These are phyloP conservation scores for Graphium colonna DNA, from an alignment of 2,888 invertebrate genomes.

Conservation along the genomic window DNA sequence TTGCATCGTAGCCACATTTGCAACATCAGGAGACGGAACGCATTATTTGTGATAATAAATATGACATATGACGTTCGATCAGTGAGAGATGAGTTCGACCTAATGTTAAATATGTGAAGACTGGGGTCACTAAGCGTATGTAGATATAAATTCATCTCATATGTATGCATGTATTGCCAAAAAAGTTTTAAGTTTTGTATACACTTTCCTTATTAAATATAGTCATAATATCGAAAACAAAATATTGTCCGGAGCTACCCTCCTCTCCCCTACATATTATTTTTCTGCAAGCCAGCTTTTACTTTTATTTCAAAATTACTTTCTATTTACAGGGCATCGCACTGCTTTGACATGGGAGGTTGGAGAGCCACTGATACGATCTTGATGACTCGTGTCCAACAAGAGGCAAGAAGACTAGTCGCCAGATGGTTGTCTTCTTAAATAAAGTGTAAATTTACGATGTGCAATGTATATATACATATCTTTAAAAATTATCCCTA, in stretches of 20 bases:
- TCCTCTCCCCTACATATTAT: too few relatives aligned
- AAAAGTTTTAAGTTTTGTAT: too few relatives aligned
- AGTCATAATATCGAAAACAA: too few relatives aligned
- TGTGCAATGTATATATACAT: conserved; percentile 5
- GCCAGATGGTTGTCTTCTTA: conserved; percentile 50
- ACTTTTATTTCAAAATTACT: neutral
- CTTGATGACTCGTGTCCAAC: conserved; percentile 57
- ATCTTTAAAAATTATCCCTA: neutral
- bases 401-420: conserved; percentile 52
- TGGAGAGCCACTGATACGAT: conserved; percentile 61
- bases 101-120: too few relatives aligned
- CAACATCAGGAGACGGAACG: neutral
- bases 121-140: too few relatives aligned
- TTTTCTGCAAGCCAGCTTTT: too few relatives aligned
- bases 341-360: conserved; percentile 66
- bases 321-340: conserved; percentile 64
- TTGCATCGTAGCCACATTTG: neutral
- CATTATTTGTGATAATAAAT: conserved; percentile 2
- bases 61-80: conserved; percentile 2
- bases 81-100: too few relatives aligned
- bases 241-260: too few relatives aligned
- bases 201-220: too few relatives aligned
- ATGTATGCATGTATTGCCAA: too few relatives aligned
- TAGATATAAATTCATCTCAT: too few relatives aligned
- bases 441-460: neutral